These are phyloP conservation scores for Enteromius trimaculatus DNA, from an alignment of 2,797 vertebrate genomes.

Conservation along the genomic window DNA sequence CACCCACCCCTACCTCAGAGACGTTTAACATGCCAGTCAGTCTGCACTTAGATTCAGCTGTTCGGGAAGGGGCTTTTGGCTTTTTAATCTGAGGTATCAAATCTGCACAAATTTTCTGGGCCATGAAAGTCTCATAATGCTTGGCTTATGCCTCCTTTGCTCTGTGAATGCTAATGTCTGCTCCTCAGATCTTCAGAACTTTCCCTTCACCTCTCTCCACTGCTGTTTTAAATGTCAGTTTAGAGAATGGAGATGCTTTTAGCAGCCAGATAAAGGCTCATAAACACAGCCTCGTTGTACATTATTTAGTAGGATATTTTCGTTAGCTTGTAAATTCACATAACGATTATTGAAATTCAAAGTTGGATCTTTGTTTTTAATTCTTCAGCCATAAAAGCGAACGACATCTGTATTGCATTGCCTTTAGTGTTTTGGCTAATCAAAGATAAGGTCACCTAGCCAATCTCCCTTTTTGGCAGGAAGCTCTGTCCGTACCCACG, in stretches of 20 bases:
- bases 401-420: conserved; percentile 14
- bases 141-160: conserved; percentile 52
- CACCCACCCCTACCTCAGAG: conserved; percentile 28
- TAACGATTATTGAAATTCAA: conserved; percentile 39
- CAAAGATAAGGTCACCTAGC: conserved; percentile 17
- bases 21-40: conserved; percentile 63
- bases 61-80: conserved; percentile 57
- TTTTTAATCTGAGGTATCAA: conserved; percentile 64
- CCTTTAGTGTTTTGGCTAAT: conserved; percentile 8
- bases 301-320: conserved; percentile 52
- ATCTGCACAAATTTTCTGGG: conserved; percentile 65
- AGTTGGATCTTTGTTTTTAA: conserved; percentile 45
- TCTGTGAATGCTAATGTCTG: conserved; percentile 60
- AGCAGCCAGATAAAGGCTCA: conserved; percentile 16
- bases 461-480: neutral
- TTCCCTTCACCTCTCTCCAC: conserved; percentile 36
- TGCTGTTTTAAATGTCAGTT: conserved; percentile 47
- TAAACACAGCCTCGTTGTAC: conserved; percentile 51
- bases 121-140: conserved; percentile 62
- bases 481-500: neutral
- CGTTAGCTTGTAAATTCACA: conserved; percentile 35
- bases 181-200: conserved; percentile 43
- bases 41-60: conserved; percentile 48
- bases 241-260: conserved; percentile 39
- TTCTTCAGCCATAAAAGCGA: conserved; percentile 34